phyloP scores from a whole-genome alignment of 2,888 invertebrate species.

The Melanostoma scalare region DNA sequence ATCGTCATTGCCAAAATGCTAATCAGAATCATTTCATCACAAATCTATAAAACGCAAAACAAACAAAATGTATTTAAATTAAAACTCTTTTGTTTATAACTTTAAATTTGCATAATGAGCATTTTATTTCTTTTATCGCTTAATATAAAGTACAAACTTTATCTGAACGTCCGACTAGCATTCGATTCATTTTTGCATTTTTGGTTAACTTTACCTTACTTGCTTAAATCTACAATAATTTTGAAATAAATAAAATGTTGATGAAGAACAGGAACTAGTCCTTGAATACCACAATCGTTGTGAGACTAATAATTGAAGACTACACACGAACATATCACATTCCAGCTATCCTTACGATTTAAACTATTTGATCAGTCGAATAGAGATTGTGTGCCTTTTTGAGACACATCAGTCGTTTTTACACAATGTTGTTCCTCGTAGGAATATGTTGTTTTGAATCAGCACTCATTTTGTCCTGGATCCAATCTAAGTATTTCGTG shows the following conservation, averaged over 20 bases:
- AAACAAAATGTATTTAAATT: not conserved
- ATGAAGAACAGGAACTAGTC: not conserved
- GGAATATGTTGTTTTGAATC: conserved; percentile 46
- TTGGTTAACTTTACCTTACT: not conserved
- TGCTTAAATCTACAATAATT: conserved; percentile 9
- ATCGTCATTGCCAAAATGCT: conserved; percentile 6
- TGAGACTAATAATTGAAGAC: conserved; percentile 21
- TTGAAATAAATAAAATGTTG: not conserved
- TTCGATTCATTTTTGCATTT: conserved; percentile 10
- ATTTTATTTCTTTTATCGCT: conserved; percentile 6
- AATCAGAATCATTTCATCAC: not conserved
- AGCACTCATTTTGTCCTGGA: conserved; percentile 78
- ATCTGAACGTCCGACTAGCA: conserved; percentile 11
- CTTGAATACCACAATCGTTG: conserved; percentile 27
- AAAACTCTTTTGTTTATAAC: not conserved
- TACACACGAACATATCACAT: conserved; percentile 50
- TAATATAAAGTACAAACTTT: not conserved
- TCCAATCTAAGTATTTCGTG: conserved; percentile 80
- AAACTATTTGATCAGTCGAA: conserved; percentile 55
- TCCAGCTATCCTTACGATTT: conserved; percentile 42
- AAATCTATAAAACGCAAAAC: not conserved
- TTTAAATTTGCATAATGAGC: conserved; percentile 5
- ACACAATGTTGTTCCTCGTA: conserved; percentile 58
- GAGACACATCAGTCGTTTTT: not conserved
- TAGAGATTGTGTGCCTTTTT: not conserved